Conservation (phyloP, 2,888 invertebrate species). For the Campoplex capitator region DNA sequence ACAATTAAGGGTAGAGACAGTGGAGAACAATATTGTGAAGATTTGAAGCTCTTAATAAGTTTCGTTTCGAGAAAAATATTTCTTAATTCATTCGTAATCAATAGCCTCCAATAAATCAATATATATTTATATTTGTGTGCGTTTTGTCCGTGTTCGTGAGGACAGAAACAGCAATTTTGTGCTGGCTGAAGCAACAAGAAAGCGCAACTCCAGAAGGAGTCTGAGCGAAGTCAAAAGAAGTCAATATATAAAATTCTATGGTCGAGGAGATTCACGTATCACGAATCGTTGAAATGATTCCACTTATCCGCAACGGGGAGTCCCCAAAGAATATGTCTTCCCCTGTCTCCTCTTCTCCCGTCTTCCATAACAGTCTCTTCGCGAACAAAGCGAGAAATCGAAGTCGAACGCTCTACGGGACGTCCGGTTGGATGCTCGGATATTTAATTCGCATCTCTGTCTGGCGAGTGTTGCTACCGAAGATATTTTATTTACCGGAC, state of each 20-base stretch:
- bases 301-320: slow-evolving; percentile 82
- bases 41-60: neutral
- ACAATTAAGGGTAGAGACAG: neutral
- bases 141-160: neutral
- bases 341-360: slow-evolving; percentile 26
- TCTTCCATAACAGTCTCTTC: slow-evolving; percentile 49
- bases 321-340: slow-evolving; percentile 68
- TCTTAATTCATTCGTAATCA: neutral
- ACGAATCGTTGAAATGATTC: slow-evolving; percentile 79
- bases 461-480: slow-evolving; percentile 54
- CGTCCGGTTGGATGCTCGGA: slow-evolving; percentile 24
- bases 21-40: too few relatives aligned
- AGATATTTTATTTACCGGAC: slow-evolving; percentile 83
- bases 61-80: neutral
- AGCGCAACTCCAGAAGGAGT: slow-evolving; percentile 34
- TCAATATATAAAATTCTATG: slow-evolving; percentile 43
- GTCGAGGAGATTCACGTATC: slow-evolving; percentile 56
- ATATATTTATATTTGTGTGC: neutral
- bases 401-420: slow-evolving; percentile 59
- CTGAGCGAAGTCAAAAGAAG: slow-evolving; percentile 54
- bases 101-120: neutral
- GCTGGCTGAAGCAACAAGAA: neutral
- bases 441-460: slow-evolving; percentile 34
- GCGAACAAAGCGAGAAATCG: slow-evolving; percentile 61
- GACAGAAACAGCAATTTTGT: neutral